Evolutionary conservation across 2,888 invertebrate species (phyloP), one percentile per base, ranked within the genome.

Genomic region (Heterodera filipjevi): DNA sequence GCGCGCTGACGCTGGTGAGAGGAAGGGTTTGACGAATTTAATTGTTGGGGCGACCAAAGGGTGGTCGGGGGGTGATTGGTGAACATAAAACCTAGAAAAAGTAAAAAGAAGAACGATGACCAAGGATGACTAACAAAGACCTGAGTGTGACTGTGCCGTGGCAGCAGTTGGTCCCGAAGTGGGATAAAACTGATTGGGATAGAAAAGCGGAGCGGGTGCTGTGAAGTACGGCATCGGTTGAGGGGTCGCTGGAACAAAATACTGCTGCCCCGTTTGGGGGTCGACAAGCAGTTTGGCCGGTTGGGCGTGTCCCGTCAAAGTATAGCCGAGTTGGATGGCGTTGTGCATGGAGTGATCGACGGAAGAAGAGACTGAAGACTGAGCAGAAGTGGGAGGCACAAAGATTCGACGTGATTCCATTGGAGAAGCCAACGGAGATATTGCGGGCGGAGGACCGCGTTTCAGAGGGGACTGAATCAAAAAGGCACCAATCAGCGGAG

Each of bases 211-310:
- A 14, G 78, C 39, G 8, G 66, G 76, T 1, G 79, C 53, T 27
- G 82, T 46, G 39, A 79, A 81, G 30, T 82, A 80, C 8, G 83
- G 77, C 27, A 83, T 75, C 12, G 83, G 82, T 39, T 82, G 82
- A 14, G 81, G 79, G 22, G 71, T 75, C 8, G 74, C 14, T 5
- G 82, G 83, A 6, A 82, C 79, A 59, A 77, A 82, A 53, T 84
- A 82, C 19, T 82, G 84, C 64, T 83, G 84, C 10, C 84, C 84
- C 22, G 84, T 83, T 27, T 75, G 73, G 22, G 84, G 84, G 71
- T 83, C 84, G 32, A 83, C 80, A 1, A 83, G 78, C 75, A 83
- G 22, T 32, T 22, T 30, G 19, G 68, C 68, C 8, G 68, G 68
- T 35, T 68, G 68, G 19, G 68, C n/a, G n/a, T n/a, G 68, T 35